Evolutionary conservation across 2,113 vertebrate species (phyloP).

Genomic region (Phaethon lepturus): DNA sequence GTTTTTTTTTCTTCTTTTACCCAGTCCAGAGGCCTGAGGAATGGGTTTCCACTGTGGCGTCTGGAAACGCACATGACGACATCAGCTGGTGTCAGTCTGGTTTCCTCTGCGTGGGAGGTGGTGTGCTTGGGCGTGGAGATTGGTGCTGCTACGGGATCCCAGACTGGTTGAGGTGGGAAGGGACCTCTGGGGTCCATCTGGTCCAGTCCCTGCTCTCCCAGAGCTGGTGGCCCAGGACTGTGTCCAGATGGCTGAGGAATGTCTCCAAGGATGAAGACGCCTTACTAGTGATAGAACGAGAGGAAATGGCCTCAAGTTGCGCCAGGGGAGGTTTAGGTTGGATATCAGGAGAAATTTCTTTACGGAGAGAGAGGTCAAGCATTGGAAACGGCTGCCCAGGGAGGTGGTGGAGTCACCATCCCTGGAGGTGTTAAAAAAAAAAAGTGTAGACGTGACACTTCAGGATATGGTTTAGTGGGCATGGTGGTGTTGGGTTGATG

Average conservation of each 20-base stretch:
- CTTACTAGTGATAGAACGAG: too few relatives aligned
- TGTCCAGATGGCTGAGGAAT: rapidly evolving
- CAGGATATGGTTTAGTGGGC: too few relatives aligned
- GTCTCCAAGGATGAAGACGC: background rate
- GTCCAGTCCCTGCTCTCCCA: background rate
- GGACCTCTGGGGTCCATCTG: background rate
- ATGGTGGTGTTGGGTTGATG: too few relatives aligned
- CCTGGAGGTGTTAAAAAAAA: too few relatives aligned
- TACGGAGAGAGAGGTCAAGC: too few relatives aligned
- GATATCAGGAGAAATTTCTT: too few relatives aligned
- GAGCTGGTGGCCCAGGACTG: background rate
- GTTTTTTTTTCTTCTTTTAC: background rate
- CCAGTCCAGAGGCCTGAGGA: background rate
- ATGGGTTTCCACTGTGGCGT: background rate
- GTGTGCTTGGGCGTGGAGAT: background rate
- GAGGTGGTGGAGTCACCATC: too few relatives aligned
- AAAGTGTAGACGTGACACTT: too few relatives aligned
- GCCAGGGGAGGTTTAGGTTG: too few relatives aligned
- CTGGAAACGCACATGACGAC: rapidly evolving
- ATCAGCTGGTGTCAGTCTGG: background rate
- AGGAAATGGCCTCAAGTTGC: too few relatives aligned
- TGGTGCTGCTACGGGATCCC: rapidly evolving
- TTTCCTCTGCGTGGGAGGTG: background rate
- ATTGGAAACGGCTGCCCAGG: too few relatives aligned
- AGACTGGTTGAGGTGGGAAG: background rate